These are phyloP conservation scores for Peromyscus polionotus DNA, from an alignment of 2,113 vertebrate species.

Conservation along the genomic window DNA sequence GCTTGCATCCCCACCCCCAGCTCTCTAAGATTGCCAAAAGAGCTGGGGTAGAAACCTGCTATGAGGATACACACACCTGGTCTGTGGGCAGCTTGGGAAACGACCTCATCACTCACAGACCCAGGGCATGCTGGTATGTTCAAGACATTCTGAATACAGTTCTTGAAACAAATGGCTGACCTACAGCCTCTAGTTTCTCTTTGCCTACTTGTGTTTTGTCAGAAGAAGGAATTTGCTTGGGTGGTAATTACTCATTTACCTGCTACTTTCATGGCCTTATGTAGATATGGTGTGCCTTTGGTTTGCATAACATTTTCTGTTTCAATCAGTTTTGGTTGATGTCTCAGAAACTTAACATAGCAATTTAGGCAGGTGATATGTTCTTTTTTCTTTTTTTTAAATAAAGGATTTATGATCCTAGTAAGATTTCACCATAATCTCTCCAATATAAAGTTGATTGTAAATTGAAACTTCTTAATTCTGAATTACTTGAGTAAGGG, in stretches of 20 bases:
- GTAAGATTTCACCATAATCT: neutral
- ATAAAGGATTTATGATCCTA: neutral
- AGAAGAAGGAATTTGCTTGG: neutral
- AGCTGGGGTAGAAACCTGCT: neutral
- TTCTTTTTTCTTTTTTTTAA: neutral
- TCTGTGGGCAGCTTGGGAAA: fast-evolving
- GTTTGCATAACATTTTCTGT: neutral
- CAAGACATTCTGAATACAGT: neutral
- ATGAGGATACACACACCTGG: neutral
- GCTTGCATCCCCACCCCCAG: neutral
- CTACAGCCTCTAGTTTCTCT: neutral
- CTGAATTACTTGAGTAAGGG: neutral
- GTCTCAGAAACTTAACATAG: neutral
- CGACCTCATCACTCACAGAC: neutral
- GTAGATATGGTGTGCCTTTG: neutral
- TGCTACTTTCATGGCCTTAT: neutral
- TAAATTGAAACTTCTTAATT: neutral
- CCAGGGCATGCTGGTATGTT: neutral
- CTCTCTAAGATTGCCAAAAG: neutral
- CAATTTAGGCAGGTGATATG: neutral
- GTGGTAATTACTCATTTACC: neutral
- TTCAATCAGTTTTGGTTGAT: neutral
- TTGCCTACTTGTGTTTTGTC: neutral
- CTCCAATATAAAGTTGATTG: neutral
- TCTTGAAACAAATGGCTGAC: neutral